A percentile compares a stretch with the other conserved stretches of the same genome.
Conservation (phyloP, 2,888 invertebrate species). For the Antitype chi region DNA sequence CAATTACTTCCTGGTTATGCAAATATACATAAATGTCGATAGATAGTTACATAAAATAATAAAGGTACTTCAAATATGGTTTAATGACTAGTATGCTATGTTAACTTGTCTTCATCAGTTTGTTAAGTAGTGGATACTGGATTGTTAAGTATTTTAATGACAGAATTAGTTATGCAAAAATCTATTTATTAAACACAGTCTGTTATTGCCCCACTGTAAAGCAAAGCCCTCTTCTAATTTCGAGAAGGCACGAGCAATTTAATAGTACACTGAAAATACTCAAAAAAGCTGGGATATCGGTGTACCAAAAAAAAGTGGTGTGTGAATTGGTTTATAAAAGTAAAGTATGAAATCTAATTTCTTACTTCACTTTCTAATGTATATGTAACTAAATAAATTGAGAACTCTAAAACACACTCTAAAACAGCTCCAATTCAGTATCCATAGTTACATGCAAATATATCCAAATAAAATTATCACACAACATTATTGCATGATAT, state of each 20-base stretch:
- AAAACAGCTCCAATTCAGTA: neutral
- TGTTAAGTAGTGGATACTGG: conserved; percentile 13
- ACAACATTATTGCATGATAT: conserved; percentile 50
- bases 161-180: conserved; percentile 4
- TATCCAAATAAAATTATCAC: conserved; percentile 57
- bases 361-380: neutral
- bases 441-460: conserved; percentile 42
- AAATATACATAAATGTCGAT: conserved; percentile 58
- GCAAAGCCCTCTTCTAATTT: no score
- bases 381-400: conserved; percentile 1
- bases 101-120: conserved; percentile 25
- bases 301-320: no score
- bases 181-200: neutral
- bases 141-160: neutral
- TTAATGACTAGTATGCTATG: conserved; percentile 28
- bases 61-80: conserved; percentile 49
- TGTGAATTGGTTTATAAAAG: no score
- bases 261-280: no score
- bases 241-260: no score
- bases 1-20: conserved; percentile 66
- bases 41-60: conserved; percentile 60
- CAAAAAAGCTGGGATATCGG: no score
- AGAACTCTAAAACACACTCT: neutral
- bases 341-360: neutral
- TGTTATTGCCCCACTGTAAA: no score